phyloP scores from a whole-genome alignment of 2,888 invertebrate species.

The Trichogramma dendrolimi region DNA sequence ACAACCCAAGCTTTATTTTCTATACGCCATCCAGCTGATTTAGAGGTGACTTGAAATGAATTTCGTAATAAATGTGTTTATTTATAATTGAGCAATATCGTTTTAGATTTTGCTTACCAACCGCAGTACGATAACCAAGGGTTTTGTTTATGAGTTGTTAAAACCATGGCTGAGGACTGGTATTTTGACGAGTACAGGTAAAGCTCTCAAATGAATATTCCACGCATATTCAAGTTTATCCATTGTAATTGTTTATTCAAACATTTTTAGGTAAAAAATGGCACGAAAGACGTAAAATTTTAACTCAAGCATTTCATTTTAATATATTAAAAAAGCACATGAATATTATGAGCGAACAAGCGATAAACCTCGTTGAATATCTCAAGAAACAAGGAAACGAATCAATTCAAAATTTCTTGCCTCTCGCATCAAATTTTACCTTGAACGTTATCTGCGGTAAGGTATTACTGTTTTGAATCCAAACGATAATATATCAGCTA shows the following conservation, averaged over 20 bases:
- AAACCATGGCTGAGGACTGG: constrained; percentile 5
- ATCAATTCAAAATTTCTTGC: neutral
- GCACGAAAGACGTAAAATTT: constrained; percentile 5
- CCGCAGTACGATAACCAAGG: neutral
- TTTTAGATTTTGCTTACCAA: neutral
- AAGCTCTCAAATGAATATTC: neutral
- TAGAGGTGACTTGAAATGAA: neutral
- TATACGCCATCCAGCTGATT: constrained; percentile 7
- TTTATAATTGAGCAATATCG: too few species aligned
- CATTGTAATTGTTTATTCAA: too few species aligned
- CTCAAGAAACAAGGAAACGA: neutral
- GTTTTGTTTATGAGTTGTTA: neutral
- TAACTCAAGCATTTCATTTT: constrained; percentile 12
- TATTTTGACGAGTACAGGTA: constrained; percentile 9
- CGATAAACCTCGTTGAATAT: neutral
- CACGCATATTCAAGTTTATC: neutral
- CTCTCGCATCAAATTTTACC: neutral
- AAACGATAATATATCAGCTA: neutral
- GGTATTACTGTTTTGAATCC: neutral
- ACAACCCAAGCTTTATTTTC: neutral
- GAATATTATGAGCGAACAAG: constrained; percentile 4
- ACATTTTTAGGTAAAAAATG: constrained; percentile 6
- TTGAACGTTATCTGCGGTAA: constrained; percentile 13
- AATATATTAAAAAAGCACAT: constrained; percentile 7
- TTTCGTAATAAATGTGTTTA: too few species aligned